phyloP scores from a whole-genome alignment of 1,140 invertebrate genomes.

The Euwallacea fornicatus region DNA sequence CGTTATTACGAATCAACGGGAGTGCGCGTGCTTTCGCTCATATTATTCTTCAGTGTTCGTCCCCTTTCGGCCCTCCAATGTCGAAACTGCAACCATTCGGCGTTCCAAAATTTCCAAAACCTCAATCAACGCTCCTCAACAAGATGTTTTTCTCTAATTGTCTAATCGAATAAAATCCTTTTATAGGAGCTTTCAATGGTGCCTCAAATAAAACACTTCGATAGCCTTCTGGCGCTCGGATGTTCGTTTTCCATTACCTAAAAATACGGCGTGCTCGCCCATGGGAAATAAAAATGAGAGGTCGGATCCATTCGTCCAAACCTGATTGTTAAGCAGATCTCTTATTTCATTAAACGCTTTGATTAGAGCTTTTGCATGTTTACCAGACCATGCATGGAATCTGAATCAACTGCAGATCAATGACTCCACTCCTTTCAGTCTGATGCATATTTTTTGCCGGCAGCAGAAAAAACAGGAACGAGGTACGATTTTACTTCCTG shows the following conservation, averaged over 20 bases:
- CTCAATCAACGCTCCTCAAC: too few species aligned
- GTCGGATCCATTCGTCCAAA: slow-evolving; percentile 36
- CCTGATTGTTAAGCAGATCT: slow-evolving; percentile 45
- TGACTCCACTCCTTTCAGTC: slow-evolving; percentile 33
- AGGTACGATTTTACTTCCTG: too few species aligned
- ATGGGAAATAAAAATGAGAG: slow-evolving; percentile 40
- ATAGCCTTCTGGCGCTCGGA: slow-evolving; percentile 29
- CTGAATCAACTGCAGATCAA: slow-evolving; percentile 46
- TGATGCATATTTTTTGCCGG: too few species aligned
- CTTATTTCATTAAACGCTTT: slow-evolving; percentile 50
- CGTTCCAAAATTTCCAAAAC: too few species aligned
- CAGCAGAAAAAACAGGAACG: too few species aligned
- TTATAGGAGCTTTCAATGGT: slow-evolving; percentile 31
- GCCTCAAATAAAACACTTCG: slow-evolving; percentile 28
- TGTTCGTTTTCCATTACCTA: slow-evolving; percentile 40
- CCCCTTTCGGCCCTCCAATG: too few species aligned
- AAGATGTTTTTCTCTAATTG: slow-evolving; percentile 20
- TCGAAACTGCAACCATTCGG: too few species aligned
- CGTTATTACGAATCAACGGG: too few species aligned
- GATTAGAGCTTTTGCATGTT: slow-evolving; percentile 47
- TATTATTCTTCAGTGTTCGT: too few species aligned
- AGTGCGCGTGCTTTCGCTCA: too few species aligned
- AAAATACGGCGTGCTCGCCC: slow-evolving; percentile 35
- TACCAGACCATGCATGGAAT: slow-evolving; percentile 47
- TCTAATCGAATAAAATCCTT: slow-evolving; percentile 31